Conservation (phyloP, 2,888 invertebrate genomes). For the Dusona sp. region DNA sequence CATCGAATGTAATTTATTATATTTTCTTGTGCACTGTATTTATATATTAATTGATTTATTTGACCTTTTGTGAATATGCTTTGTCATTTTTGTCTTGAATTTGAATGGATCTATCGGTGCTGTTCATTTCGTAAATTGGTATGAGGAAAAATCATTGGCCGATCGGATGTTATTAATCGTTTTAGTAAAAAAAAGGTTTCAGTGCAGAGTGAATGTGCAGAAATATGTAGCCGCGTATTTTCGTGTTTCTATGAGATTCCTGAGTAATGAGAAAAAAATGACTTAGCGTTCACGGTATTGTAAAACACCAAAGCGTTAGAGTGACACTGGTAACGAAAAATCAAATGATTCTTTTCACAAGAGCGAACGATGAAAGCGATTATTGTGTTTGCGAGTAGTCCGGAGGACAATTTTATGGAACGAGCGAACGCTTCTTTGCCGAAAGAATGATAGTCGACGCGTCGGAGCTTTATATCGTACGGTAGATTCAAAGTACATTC, state of each 20-base stretch:
- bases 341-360: slow-evolving; percentile 42
- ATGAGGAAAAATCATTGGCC: not conserved
- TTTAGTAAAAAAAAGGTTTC: not conserved
- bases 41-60: not conserved
- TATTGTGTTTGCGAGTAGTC: slow-evolving; percentile 52
- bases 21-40: too few species aligned
- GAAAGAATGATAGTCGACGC: slow-evolving; percentile 5
- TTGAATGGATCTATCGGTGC: not conserved
- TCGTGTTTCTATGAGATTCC: not conserved
- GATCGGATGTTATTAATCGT: not conserved
- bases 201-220: slow-evolving; percentile 1
- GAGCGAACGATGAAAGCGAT: slow-evolving; percentile 34
- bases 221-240: slow-evolving; percentile 1
- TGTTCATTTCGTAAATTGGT: not conserved
- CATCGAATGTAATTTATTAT: too few species aligned
- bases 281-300: slow-evolving; percentile 9
- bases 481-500: slow-evolving; percentile 5
- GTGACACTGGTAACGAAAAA: slow-evolving; percentile 7
- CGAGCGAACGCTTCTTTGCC: slow-evolving; percentile 23
- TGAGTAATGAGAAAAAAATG: slow-evolving; percentile 15
- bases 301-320: not conserved
- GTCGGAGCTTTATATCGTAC: not conserved
- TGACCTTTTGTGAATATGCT: not conserved
- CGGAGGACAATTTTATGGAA: slow-evolving; percentile 32
- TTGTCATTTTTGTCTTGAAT: not conserved